phyloP scores from a whole-genome alignment of 1,140 invertebrate genomes.

The Papilio polyxenes region DNA sequence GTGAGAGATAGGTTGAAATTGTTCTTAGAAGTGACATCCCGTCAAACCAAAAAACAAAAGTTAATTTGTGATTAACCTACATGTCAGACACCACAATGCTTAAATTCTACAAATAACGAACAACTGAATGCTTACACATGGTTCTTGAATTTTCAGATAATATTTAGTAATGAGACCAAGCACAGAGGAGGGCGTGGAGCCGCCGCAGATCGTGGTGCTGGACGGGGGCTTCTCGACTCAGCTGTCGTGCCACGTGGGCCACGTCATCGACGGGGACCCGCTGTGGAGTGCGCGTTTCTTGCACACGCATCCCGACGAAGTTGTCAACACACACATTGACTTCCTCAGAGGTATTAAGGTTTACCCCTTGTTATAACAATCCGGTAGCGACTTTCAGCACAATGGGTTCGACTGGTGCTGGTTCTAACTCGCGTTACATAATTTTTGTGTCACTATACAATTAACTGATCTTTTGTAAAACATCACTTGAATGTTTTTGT shows the following conservation, averaged over 20 bases:
- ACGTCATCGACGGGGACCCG: conserved; percentile 87
- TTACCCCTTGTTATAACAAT: neutral
- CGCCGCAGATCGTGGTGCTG: conserved; percentile 81
- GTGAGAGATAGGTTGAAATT: too few species aligned
- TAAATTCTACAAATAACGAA: neutral
- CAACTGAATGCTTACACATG: neutral
- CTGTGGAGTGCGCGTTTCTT: conserved; percentile 91
- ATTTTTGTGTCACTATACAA: too few species aligned
- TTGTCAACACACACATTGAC: conserved; percentile 88
- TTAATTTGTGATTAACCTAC: too few species aligned
- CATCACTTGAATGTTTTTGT: neutral
- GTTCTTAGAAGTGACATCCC: too few species aligned
- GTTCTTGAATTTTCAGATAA: conserved; percentile 36
- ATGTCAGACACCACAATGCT: too few species aligned
- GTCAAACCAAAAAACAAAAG: too few species aligned
- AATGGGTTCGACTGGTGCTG: too few species aligned
- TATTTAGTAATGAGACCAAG: conserved; percentile 64
- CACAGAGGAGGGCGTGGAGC: conserved; percentile 56
- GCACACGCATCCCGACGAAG: conserved; percentile 85
- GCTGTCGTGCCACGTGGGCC: conserved; percentile 85
- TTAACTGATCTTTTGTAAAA: too few species aligned
- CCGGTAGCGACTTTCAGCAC: too few species aligned
- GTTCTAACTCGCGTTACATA: too few species aligned
- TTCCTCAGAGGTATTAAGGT: conserved; percentile 82
- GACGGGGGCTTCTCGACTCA: conserved; percentile 91